Conservation (phyloP, 30 jellyfish, hydroid and myxozoan species). For the Sanderia malayensis region DNA sequence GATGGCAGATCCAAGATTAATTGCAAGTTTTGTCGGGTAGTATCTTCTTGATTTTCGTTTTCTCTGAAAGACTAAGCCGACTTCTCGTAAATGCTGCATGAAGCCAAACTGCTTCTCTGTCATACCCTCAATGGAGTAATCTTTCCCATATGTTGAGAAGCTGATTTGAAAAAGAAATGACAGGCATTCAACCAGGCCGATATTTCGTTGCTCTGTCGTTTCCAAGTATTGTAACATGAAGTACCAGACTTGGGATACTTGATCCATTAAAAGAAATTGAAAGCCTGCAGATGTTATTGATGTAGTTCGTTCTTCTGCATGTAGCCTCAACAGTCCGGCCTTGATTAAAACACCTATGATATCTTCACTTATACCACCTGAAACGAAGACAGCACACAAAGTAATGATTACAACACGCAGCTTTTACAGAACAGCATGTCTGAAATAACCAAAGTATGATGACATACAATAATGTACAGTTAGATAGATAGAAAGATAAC, state of each 20-base stretch:
- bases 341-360: constrained; percentile 77
- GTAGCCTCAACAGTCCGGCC: constrained; percentile 77
- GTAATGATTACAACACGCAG: too few species aligned
- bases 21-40: constrained; percentile 91
- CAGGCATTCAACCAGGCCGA: constrained; percentile 72
- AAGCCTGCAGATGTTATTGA: constrained; percentile 98
- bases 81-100: constrained; percentile 86
- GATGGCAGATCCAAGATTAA: constrained; percentile 88
- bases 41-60: constrained; percentile 85
- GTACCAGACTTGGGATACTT: constrained; percentile 96
- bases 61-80: constrained; percentile 94
- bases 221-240: constrained; percentile 88
- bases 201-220: constrained; percentile 65
- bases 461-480: too few species aligned
- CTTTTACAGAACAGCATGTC: too few species aligned
- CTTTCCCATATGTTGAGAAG: constrained; percentile 91
- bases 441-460: too few species aligned
- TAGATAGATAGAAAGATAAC: too few species aligned
- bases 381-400: too few species aligned
- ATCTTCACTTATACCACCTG: constrained; percentile 90
- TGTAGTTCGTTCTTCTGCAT: constrained; percentile 79
- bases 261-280: constrained; percentile 85
- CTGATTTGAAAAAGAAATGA: constrained; percentile 86
- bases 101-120: constrained; percentile 76
- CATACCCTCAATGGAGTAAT: constrained; percentile 80